Evolutionary conservation across 2,113 vertebrate genomes (phyloP), one percentile per base, ranked within the genome.

Genomic region (Pseudorhombus dupliciocellatus): DNA sequence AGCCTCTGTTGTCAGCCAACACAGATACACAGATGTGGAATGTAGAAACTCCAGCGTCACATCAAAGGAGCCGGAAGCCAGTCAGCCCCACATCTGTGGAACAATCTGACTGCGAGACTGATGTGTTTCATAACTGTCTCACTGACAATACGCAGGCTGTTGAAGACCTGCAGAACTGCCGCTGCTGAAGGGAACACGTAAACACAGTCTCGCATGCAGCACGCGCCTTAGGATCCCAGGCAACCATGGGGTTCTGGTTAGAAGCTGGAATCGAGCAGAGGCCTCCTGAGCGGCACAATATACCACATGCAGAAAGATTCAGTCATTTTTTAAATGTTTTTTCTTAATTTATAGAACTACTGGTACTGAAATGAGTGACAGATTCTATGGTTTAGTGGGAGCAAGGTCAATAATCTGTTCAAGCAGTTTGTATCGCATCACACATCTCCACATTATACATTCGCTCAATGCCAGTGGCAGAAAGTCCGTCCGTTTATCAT

Each of bases 11-110:
- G n/a, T 68, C 83, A 71, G 77, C 80, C 76, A 46, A 30, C 26
- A 44, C 64, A 68, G 85, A 86, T 50, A 84, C 74, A 70, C 65
- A 84, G 78, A 87, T 56, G 42, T 80, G 80, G 86, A 87, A 82
- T 85, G 71, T 70, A 57, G 56, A 86, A 87, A 87, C 82, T 81
- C 76, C 77, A 4, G 65, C n/a, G 26, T 83, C 70, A 72, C 81
- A 78, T 87, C 84, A 87, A 80, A 87, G 84, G n/a, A 64, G 31
- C 62, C 69, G 80, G 78, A 77, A 86, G 72, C 48, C 78, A 57
- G 82, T 87, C 86, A 65, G 76, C 64, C 66, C 24, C 83, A 80
- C 88, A 88, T 91, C 81, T 87, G 80, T 58, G 55, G 80, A 85
- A 75, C 78, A 80, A 85, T 89, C 88, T 81, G 75, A 79, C 68